Evolutionary conservation across 2,113 vertebrate species (phyloP).

Genomic region (Amblyornis subalaris): DNA sequence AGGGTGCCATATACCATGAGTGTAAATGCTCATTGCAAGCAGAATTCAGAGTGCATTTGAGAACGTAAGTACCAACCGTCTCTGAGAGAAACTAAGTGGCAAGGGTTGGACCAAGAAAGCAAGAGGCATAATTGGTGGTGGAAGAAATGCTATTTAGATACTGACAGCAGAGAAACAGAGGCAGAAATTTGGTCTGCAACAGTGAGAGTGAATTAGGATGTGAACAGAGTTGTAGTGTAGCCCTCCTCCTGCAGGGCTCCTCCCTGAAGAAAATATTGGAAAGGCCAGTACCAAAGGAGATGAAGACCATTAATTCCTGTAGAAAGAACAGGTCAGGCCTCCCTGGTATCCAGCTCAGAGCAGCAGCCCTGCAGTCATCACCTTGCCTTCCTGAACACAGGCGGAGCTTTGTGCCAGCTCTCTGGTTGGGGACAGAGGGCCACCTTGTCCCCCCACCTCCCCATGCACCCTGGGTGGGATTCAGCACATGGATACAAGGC

Average conservation of each 20-base stretch:
- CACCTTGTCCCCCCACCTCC: neutral
- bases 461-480: neutral
- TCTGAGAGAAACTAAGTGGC: neutral
- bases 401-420: neutral
- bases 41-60: neutral
- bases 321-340: neutral
- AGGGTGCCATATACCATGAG: neutral
- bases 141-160: neutral
- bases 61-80: neutral
- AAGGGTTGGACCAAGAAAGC: neutral
- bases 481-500: neutral
- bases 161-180: neutral
- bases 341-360: neutral
- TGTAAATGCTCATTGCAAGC: neutral
- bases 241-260: neutral
- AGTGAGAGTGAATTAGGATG: fast-evolving
- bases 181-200: neutral
- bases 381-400: neutral
- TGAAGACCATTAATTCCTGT: neutral
- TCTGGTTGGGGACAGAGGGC: neutral
- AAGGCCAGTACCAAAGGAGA: neutral
- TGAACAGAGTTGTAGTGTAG: neutral
- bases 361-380: neutral
- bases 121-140: neutral
- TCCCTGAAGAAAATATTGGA: neutral